phyloP scores from a whole-genome alignment of 2,113 vertebrate species.

The Atlantisia rogersi region DNA sequence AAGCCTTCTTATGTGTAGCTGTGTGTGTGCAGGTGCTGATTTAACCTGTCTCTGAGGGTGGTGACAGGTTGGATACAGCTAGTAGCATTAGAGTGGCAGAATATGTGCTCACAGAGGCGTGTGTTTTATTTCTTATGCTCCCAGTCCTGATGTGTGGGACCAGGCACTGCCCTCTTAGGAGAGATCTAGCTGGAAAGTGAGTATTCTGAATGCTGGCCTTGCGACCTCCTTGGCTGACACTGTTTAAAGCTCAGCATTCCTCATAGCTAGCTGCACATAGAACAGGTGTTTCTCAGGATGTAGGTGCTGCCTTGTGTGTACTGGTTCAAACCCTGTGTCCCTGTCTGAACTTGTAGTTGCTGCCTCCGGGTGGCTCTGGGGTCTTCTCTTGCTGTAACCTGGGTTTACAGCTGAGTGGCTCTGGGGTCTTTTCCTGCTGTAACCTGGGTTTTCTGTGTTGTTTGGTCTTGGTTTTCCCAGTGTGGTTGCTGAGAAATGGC shows the following conservation, averaged over 20 bases:
- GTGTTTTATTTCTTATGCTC: background rate
- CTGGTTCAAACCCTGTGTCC: background rate
- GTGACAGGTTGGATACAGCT: background rate
- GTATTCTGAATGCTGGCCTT: background rate
- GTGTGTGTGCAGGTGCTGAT: background rate
- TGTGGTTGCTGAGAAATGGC: conserved; percentile 89
- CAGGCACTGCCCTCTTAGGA: background rate
- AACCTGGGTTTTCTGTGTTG: background rate
- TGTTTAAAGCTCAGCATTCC: background rate
- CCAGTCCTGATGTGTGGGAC: background rate
- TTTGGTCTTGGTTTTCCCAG: background rate
- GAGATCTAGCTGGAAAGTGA: background rate
- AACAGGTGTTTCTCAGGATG: background rate
- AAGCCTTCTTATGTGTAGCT: background rate
- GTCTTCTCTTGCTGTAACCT: background rate
- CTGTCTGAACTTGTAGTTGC: background rate
- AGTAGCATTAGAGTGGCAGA: background rate
- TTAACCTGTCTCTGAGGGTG: background rate
- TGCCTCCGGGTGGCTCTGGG: background rate
- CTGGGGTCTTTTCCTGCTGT: background rate
- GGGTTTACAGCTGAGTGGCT: background rate
- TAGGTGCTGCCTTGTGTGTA: background rate
- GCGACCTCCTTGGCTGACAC: background rate
- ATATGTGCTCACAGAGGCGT: background rate
- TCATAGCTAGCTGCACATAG: background rate